phyloP scores from a whole-genome alignment of 2,113 vertebrate species.

The Aptenodytes forsteri region DNA sequence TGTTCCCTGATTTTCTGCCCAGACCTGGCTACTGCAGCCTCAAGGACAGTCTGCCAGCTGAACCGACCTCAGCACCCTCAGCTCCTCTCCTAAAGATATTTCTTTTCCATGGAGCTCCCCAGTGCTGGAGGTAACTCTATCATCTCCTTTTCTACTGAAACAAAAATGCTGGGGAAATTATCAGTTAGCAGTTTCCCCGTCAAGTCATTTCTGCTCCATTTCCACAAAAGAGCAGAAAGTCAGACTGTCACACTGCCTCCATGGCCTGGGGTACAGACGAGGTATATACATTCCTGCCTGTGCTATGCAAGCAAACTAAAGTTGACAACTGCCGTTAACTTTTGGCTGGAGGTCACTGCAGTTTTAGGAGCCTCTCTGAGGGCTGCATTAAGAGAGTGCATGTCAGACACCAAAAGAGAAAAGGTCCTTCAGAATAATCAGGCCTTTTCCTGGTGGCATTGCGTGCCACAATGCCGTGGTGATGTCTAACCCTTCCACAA shows the following conservation, averaged over 20 bases:
- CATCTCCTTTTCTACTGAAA: background rate
- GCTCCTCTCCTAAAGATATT: background rate
- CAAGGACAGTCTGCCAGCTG: background rate
- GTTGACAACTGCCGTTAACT: background rate
- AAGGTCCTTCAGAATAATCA: background rate
- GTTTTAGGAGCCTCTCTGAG: background rate
- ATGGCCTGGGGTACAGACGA: background rate
- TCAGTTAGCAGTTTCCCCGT: background rate
- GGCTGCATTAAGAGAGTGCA: background rate
- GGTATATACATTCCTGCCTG: too few relatives aligned
- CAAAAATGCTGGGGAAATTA: background rate
- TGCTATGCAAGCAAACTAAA: background rate
- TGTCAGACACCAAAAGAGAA: background rate
- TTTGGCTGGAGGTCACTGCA: background rate
- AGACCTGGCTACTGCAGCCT: background rate
- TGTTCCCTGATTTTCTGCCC: background rate
- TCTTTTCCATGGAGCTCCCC: background rate
- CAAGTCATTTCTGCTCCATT: background rate
- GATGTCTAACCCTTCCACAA: background rate
- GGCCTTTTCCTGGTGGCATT: background rate
- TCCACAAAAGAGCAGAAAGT: background rate
- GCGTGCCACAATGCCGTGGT: rapidly evolving
- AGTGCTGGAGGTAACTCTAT: background rate
- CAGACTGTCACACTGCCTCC: background rate
- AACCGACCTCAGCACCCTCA: background rate